A percentile compares a stretch with the other conserved stretches of the same genome.
phyloP scores from a whole-genome alignment of 2,113 vertebrate species.

The Ictalurus furcatus region DNA sequence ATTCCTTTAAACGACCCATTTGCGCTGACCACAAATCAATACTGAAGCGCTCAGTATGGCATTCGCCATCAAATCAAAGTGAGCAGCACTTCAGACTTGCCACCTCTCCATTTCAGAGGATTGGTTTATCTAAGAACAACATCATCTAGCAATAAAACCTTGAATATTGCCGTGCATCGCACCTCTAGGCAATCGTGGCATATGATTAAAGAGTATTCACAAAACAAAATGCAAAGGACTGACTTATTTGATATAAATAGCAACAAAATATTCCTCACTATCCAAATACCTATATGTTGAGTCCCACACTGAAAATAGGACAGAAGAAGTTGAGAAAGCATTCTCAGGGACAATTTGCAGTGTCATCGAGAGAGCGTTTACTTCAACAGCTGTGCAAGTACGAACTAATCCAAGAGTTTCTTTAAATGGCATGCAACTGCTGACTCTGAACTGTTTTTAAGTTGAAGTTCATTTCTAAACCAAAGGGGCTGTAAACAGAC shows the following conservation, averaged over 20 bases:
- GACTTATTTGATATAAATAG: not conserved
- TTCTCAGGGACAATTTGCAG: conserved; percentile 16
- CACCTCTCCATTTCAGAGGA: not conserved
- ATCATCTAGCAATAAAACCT: conserved; percentile 25
- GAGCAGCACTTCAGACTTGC: not conserved
- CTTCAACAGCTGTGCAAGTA: not conserved
- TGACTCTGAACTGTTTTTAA: not conserved
- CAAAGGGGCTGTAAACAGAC: not conserved
- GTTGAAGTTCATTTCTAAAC: conserved; percentile 8
- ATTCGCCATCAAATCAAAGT: not conserved
- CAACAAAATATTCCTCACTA: not conserved
- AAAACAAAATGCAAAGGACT: conserved; percentile 14
- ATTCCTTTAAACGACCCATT: conserved; percentile 12
- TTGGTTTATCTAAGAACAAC: conserved; percentile 2
- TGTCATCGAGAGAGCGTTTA: conserved; percentile 7
- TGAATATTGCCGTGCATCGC: not conserved
- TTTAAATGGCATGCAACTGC: conserved; percentile 1
- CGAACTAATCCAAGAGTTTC: not conserved
- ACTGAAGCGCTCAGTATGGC: not conserved
- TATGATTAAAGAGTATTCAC: conserved; percentile 29
- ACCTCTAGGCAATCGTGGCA: not conserved
- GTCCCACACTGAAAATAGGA: conserved; percentile 13
- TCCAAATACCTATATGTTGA: not conserved
- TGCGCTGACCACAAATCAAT: conserved; percentile 28
- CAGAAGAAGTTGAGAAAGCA: conserved; percentile 25